Evolutionary conservation across 2,113 vertebrate species (phyloP), one percentile per base, ranked within the genome.

Genomic region (Pollachius pollachius): DNA sequence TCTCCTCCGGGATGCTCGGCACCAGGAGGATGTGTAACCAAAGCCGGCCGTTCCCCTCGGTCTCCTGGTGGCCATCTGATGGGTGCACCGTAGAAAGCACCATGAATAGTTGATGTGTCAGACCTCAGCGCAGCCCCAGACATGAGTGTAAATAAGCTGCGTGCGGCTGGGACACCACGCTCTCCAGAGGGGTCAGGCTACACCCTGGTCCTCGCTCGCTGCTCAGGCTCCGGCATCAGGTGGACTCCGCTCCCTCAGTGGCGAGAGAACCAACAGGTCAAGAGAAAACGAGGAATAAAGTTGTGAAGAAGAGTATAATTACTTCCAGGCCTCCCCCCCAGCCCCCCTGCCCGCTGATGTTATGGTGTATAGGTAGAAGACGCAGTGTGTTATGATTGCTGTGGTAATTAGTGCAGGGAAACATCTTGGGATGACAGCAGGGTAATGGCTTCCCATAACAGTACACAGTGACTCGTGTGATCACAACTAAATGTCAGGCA

Each of bases 401-500:
- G 69, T 77, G 85, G 79, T 87, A 84, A 87, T 87, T 83, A 88
- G 83, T 75, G 76, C 72, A 70, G 75, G 70, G 81, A 89, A 90
- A 91, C 89, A 92, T 89, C 82, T 91, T 89, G 89, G 56, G 85
- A 86, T 90, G 89, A 90, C 89, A 89, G 88, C 89, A 88, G 85
- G 88, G 83, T 91, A 92, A 93, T 91, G 91, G 89, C 88, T 86
- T 88, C 78, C 41, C 76, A 79, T 88, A 87, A 88, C 88, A 84
- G 86, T 89, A 87, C 85, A 90, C 86, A 89, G 85, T 81, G 77
- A 85, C 79, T 82, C 72, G 71, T 87, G 83, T 91, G 91, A 92
- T 92, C 88, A 90, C 89, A 89, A 89, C 87, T 88, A 89, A 91
- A 89, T 87, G 89, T 89, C 90, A 91, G 87, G 88, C 87, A 89